Evolutionary conservation across 2,888 invertebrate genomes (phyloP).

Genomic region (Balanococcus diminutus): DNA sequence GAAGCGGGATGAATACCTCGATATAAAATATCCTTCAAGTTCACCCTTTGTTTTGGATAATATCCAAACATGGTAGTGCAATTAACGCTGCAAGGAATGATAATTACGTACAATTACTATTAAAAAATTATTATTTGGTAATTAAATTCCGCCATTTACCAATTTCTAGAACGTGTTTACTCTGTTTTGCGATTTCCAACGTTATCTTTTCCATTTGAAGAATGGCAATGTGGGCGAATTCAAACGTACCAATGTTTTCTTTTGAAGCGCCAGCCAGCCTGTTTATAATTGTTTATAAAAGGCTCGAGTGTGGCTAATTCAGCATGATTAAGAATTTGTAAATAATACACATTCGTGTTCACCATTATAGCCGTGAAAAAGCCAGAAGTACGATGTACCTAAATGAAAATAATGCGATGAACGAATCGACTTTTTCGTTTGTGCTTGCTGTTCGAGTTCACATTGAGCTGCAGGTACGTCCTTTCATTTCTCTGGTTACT

Average conservation of each 20-base stretch:
- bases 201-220: neutral
- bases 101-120: neutral
- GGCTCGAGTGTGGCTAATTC: slow-evolving; percentile 7
- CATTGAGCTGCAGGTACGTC: neutral
- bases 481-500: too few species aligned
- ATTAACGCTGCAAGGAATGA: neutral
- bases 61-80: neutral
- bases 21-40: neutral
- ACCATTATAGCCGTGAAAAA: neutral
- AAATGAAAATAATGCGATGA: slow-evolving; percentile 1
- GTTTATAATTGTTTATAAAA: neutral
- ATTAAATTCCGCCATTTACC: neutral
- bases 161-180: neutral
- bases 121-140: neutral
- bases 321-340: slow-evolving; percentile 3
- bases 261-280: neutral
- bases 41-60: neutral
- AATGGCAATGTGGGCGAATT: neutral
- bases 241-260: neutral
- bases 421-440: neutral
- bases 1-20: neutral
- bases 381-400: slow-evolving; percentile 14
- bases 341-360: neutral
- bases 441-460: neutral
- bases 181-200: neutral